Evolutionary conservation across 2,113 vertebrate genomes (phyloP).

Genomic region (Maccullochella peelii): DNA sequence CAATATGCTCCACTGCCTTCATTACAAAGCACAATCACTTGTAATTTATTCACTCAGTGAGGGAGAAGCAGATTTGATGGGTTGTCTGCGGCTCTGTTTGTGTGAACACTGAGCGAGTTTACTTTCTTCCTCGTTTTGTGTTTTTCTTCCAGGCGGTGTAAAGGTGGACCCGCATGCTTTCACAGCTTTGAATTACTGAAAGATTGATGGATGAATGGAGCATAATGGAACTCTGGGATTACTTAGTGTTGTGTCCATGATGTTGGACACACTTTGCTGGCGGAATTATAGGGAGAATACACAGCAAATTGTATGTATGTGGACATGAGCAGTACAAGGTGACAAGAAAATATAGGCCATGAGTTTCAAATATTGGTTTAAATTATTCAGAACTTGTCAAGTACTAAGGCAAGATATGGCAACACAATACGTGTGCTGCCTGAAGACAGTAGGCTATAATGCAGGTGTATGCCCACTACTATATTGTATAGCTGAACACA

Average conservation of each 20-base stretch:
- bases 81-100: conserved; percentile 36
- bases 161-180: conserved; percentile 48
- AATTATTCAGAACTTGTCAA: conserved; percentile 35
- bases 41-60: conserved; percentile 77
- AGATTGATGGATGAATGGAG: conserved; percentile 38
- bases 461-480: conserved; percentile 5
- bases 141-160: conserved; percentile 26
- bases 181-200: conserved; percentile 50
- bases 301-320: not conserved
- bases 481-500: conserved; percentile 37
- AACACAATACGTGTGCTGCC: not conserved
- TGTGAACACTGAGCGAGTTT: conserved; percentile 1
- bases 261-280: conserved; percentile 5
- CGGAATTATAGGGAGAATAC: conserved; percentile 6
- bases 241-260: conserved; percentile 9
- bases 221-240: conserved; percentile 42
- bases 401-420: not conserved
- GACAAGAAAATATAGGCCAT: not conserved
- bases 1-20: conserved; percentile 80
- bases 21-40: conserved; percentile 76
- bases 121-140: conserved; percentile 33
- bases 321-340: not conserved
- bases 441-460: not conserved
- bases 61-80: conserved; percentile 55
- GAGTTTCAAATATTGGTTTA: not conserved